phyloP scores from a whole-genome alignment of 2,113 vertebrate species.

The Pitta sordida region DNA sequence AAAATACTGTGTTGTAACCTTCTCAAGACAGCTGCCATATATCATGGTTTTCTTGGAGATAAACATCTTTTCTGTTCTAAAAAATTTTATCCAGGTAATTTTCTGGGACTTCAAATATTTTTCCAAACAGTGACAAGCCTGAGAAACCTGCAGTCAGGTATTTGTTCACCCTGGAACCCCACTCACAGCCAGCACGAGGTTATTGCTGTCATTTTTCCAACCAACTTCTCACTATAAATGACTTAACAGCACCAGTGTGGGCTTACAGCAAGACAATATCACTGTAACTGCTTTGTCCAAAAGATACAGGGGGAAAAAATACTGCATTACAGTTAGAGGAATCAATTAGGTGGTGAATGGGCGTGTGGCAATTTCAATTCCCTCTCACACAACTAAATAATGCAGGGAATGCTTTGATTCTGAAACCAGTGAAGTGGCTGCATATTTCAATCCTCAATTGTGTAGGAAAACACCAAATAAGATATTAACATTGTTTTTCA shows the following conservation, averaged over 20 bases:
- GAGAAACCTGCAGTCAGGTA: not conserved
- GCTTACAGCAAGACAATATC: conserved; percentile 42
- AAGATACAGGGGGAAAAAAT: conserved; percentile 54
- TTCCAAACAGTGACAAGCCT: not conserved
- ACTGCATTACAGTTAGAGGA: conserved; percentile 67
- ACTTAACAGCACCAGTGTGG: not conserved
- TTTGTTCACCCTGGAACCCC: not conserved
- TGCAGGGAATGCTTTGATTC: conserved; percentile 63
- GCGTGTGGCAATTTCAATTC: conserved; percentile 73
- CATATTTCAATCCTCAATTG: conserved; percentile 70
- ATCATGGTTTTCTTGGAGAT: not conserved
- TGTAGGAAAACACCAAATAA: conserved; percentile 57
- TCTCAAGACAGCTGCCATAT: not conserved
- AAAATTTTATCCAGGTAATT: not conserved
- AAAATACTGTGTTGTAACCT: not conserved
- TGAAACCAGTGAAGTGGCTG: conserved; percentile 60
- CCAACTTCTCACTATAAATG: not conserved
- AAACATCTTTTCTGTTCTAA: not conserved
- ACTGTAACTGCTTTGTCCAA: conserved; percentile 41
- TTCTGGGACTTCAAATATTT: not conserved
- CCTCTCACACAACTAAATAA: conserved; percentile 44
- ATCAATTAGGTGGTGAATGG: conserved; percentile 71
- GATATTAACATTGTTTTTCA: conserved; percentile 50
- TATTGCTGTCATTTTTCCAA: conserved; percentile 6
- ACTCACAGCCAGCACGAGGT: not conserved